Evolutionary conservation across 2,113 vertebrate genomes (phyloP).

Genomic region (Chloropsis cyanopogon): DNA sequence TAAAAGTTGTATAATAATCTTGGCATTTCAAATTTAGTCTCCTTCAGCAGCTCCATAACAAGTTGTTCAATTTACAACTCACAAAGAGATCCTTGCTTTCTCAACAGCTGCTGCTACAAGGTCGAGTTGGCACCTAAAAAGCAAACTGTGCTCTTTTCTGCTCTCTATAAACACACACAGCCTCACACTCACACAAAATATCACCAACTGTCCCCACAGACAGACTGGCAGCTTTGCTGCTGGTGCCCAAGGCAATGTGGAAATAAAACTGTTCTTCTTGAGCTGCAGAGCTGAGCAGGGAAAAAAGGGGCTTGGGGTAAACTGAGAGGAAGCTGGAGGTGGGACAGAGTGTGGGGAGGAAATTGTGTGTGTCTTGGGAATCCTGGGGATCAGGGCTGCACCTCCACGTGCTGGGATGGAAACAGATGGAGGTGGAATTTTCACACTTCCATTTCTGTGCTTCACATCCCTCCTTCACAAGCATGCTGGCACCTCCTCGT

Average conservation of each 20-base stretch:
- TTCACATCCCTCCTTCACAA: neutral
- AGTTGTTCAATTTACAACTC: constrained; percentile 47
- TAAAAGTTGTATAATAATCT: constrained; percentile 32
- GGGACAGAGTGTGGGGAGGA: neutral
- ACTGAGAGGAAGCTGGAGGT: neutral
- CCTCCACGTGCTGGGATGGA: neutral
- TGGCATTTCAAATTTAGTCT: constrained; percentile 61
- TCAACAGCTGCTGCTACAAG: constrained; percentile 50
- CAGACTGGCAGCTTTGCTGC: constrained; percentile 22
- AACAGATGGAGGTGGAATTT: neutral
- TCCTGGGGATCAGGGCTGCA: neutral
- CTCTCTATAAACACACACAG: constrained; percentile 21
- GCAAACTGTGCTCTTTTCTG: constrained; percentile 50
- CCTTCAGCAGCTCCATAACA: constrained; percentile 45
- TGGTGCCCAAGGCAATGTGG: constrained; percentile 35
- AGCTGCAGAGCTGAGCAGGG: neutral
- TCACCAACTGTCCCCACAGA: constrained; percentile 3
- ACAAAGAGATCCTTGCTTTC: constrained; percentile 24
- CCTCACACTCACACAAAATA: neutral
- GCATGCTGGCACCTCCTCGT: neutral
- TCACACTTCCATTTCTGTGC: neutral
- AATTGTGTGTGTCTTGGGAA: neutral
- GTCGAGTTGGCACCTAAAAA: constrained; percentile 58
- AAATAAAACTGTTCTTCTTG: neutral
- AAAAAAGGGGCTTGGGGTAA: neutral